Evolutionary conservation across 2,797 vertebrate species (phyloP).

Genomic region (Thunnus albacares): DNA sequence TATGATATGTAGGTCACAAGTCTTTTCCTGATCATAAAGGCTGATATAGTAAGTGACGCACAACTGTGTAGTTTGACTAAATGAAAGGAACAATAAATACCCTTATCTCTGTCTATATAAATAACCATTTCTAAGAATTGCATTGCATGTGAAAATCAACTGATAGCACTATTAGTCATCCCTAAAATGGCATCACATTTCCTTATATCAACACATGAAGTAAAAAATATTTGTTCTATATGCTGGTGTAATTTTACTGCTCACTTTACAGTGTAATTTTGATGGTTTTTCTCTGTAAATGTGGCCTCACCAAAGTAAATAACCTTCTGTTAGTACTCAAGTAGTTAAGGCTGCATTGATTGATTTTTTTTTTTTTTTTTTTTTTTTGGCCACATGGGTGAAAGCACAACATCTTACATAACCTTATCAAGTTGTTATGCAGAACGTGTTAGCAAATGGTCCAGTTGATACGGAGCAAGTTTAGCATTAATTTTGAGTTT

Average conservation of each 20-base stretch:
- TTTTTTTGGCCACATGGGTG: too few species aligned
- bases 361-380: too few species aligned
- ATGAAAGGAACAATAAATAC: neutral
- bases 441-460: too few species aligned
- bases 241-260: neutral
- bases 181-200: neutral
- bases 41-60: neutral
- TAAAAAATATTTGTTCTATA: neutral
- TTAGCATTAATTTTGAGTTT: neutral
- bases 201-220: too few species aligned
- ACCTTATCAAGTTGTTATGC: too few species aligned
- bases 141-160: neutral
- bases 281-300: neutral
- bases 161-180: too few species aligned
- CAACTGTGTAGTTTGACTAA: conserved; percentile 17
- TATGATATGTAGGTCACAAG: neutral
- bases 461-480: too few species aligned
- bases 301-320: neutral
- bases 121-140: neutral
- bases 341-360: too few species aligned
- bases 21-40: neutral
- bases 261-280: neutral
- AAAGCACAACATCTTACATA: too few species aligned
- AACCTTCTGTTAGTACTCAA: too few species aligned
- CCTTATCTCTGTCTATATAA: neutral